Evolutionary conservation across 2,888 invertebrate genomes (phyloP), one percentile per base, ranked within the genome.

Genomic region (Habrosyne pyritoides): DNA sequence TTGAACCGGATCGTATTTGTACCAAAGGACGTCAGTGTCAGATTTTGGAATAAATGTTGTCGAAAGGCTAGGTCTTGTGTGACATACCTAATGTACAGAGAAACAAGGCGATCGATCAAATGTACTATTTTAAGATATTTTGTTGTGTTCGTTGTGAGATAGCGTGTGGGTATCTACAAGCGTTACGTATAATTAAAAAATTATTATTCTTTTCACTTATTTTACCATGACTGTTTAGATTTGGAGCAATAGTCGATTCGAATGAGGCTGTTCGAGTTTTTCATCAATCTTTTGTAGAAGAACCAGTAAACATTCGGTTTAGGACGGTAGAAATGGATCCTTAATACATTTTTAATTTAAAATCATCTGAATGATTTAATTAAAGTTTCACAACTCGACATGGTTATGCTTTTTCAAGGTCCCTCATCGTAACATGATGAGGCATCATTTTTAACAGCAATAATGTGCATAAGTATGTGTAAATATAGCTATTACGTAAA

Each of bases 191-290:
- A 42, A 42, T 42, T 42, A 42, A 42, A n/a, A n/a, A 42, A 14
- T n/a, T 42, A n/a, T 18, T 42, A 8, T 18, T 36, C 6, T 36
- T 42, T 42, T 36, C 42, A 42, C 42, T 52, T 51, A 48, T 55
- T 51, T 50, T 46, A 53, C 21, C 42, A 42, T 42, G 18, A 42
- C 42, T 42, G 14, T 36, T 14, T 12, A 36, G 36, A 12, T 14
- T 36, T 36, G 6, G 36, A 36, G n/a, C 36, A 36, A 36, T 36
- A 36, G 36, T 42, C 18, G 18, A 42, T 42, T 42, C 42, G 42
- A 42, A 18, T n/a, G 18, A 42, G 18, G 2, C 42, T 42, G 8
- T 18, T 42, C 18, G 1, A 42, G 18, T 42, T 42, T 42, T 18
- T n/a, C 7, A 18, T 42, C 42, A 42, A 14, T 8, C 18, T 42